phyloP scores from a whole-genome alignment of 1,140 invertebrate genomes.

The Acyrthosiphon pisum region DNA sequence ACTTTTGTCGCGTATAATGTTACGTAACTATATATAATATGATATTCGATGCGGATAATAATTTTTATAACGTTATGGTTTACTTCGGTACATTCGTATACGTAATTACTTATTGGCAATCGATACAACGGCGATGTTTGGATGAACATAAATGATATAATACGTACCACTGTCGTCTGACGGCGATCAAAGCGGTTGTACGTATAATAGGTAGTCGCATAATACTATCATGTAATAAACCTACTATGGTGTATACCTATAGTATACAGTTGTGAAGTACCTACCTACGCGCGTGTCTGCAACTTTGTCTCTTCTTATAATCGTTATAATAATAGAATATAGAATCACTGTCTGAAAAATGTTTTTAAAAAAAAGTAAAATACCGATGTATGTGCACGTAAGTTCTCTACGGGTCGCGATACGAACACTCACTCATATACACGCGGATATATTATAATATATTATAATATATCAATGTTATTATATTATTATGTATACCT shows the following conservation, averaged over 20 bases:
- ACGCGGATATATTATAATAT: neutral
- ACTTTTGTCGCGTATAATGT: neutral
- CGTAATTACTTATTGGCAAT: neutral
- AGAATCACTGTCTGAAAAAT: neutral
- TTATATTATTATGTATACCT: neutral
- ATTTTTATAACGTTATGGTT: slow-evolving; percentile 1
- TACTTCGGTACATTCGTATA: neutral
- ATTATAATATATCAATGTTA: neutral
- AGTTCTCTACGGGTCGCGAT: neutral
- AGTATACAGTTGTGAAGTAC: neutral
- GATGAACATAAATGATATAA: neutral
- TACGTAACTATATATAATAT: neutral
- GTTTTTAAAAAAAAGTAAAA: neutral
- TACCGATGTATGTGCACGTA: neutral
- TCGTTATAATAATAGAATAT: neutral
- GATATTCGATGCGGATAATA: neutral
- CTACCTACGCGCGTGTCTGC: neutral
- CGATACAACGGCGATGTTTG: neutral
- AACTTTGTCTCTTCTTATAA: neutral
- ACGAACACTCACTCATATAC: neutral
- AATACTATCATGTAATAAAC: neutral
- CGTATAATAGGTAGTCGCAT: neutral
- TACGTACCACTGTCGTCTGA: neutral
- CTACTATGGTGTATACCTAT: neutral
- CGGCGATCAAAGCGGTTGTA: neutral